phyloP scores from a whole-genome alignment of 2,888 invertebrate species.

The Aphidoletes aphidimyza region DNA sequence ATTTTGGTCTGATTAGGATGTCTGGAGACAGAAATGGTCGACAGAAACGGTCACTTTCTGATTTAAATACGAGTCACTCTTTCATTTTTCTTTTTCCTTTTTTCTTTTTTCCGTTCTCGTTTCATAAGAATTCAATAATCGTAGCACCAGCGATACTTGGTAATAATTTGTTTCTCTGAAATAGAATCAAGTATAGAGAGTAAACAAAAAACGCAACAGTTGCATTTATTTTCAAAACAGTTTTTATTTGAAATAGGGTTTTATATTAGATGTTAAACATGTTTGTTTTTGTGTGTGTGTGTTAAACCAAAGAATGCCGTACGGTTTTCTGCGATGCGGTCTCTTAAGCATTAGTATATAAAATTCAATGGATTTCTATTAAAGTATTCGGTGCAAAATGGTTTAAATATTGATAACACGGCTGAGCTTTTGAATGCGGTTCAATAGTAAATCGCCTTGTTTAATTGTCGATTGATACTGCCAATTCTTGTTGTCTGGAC shows the following conservation, averaged over 20 bases:
- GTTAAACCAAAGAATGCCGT: neutral
- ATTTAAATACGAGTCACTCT: no score
- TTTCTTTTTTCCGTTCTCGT: no score
- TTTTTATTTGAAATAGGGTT: no score
- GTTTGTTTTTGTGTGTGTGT: no score
- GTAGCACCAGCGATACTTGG: no score
- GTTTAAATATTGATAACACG: slow-evolving; percentile 98
- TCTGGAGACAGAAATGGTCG: no score
- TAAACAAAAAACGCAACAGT: neutral
- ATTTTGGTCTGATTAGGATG: no score
- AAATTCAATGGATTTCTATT: neutral
- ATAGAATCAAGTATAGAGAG: neutral
- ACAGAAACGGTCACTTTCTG: no score
- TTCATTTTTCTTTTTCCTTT: no score
- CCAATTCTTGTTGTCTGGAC: slow-evolving; percentile 90
- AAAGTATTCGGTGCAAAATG: neutral
- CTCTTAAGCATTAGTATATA: slow-evolving; percentile 7
- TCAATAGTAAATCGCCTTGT: slow-evolving; percentile 96
- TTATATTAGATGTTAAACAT: neutral
- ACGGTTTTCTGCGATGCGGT: neutral
- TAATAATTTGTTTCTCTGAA: no score
- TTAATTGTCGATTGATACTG: slow-evolving; percentile 97
- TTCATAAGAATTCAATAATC: no score
- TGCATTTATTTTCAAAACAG: neutral
- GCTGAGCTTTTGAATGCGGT: slow-evolving; percentile 97